These are phyloP conservation scores for Hydraecia micacea DNA, from an alignment of 2,888 invertebrate genomes.

Conservation along the genomic window DNA sequence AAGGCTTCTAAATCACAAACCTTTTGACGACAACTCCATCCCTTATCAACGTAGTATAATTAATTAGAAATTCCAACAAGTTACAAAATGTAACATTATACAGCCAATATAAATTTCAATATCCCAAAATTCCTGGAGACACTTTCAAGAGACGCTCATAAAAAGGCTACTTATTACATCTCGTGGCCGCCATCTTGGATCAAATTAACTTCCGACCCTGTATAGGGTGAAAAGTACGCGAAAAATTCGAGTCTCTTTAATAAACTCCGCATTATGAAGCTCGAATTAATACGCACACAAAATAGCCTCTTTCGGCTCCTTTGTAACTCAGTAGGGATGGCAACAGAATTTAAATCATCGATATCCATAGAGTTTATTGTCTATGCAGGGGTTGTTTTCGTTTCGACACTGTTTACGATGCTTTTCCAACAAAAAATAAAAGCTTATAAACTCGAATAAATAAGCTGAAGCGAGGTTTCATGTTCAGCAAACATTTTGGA, in stretches of 20 bases:
- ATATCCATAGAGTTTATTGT: constrained; percentile 54
- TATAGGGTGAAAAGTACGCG: constrained; percentile 72
- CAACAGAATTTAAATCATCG: constrained; percentile 47
- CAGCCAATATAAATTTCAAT: constrained; percentile 59
- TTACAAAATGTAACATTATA: constrained; percentile 20
- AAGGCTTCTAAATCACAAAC: constrained; percentile 5
- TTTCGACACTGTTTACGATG: not conserved
- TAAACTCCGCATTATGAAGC: constrained; percentile 79
- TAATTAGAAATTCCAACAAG: constrained; percentile 40
- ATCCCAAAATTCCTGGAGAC: constrained; percentile 50
- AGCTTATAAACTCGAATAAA: constrained; percentile 19
- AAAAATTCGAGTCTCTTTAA: constrained; percentile 81
- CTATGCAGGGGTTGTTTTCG: not conserved
- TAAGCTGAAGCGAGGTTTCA: constrained; percentile 20
- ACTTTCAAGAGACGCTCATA: constrained; percentile 55
- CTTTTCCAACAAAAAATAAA: constrained; percentile 9
- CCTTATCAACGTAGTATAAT: constrained; percentile 36
- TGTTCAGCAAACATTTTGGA: constrained; percentile 19
- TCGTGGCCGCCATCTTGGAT: constrained; percentile 63
- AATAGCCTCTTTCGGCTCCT: constrained; percentile 65
- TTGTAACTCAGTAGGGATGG: constrained; percentile 65
- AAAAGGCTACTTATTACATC: constrained; percentile 68
- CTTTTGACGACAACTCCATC: not conserved
- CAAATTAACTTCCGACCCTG: constrained; percentile 73
- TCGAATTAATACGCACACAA: constrained; percentile 78